A percentile compares a stretch with the other conserved stretches of the same genome.
Evolutionary conservation across 1,140 invertebrate genomes (phyloP).

Genomic region (Scylla paramamosain): DNA sequence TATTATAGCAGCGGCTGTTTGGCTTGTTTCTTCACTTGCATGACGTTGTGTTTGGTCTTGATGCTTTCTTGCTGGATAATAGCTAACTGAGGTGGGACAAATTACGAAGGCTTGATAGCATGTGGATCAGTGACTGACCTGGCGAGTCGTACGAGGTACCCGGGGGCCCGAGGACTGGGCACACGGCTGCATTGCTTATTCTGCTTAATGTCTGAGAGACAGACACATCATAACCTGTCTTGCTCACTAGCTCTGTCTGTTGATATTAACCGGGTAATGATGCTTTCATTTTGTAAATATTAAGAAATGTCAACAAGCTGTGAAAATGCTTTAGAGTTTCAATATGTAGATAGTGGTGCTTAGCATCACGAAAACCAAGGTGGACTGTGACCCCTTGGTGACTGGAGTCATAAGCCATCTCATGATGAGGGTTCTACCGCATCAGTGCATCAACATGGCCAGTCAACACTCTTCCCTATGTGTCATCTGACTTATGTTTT

Average conservation of each 20-base stretch:
- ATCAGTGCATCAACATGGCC: background rate
- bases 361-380: constrained; percentile 14
- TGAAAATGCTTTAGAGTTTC: constrained; percentile 28
- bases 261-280: constrained; percentile 55
- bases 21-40: background rate
- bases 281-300: constrained; percentile 66
- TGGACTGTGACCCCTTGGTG: background rate
- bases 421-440: background rate
- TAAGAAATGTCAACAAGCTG: constrained; percentile 53
- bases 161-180: background rate
- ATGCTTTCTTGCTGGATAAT: background rate
- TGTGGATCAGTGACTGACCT: background rate
- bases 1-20: constrained; percentile 45
- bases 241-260: constrained; percentile 59
- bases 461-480: constrained; percentile 15
- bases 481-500: constrained; percentile 1
- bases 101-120: background rate
- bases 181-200: constrained; percentile 56
- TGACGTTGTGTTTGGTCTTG: background rate
- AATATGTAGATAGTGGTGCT: constrained; percentile 2
- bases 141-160: background rate
- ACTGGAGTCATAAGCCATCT: constrained; percentile 3
- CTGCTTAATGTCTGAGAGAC: constrained; percentile 58
- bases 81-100: background rate
- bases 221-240: constrained; percentile 64